Conservation (phyloP, 2,797 vertebrate species). For the Neopelma chrysocephalum region DNA sequence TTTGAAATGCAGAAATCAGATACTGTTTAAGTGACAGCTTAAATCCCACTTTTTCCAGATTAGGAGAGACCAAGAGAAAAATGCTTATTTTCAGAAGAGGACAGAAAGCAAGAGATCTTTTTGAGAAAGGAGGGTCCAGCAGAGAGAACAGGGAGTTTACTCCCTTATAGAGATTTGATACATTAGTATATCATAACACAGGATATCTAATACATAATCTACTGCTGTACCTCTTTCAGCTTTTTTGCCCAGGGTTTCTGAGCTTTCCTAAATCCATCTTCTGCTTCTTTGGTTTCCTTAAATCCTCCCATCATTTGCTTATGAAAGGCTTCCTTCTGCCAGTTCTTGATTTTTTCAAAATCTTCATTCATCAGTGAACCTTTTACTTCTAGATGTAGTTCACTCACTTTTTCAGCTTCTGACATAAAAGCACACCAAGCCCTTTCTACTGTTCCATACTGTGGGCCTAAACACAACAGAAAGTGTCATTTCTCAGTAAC, state of each 20-base stretch:
- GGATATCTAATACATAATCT: slow-evolving; percentile 26
- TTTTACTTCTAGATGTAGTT: slow-evolving; percentile 96
- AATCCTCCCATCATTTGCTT: slow-evolving; percentile 99
- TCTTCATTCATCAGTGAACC: slow-evolving; percentile 91
- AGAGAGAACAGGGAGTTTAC: slow-evolving; percentile 56
- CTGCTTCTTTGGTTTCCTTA: slow-evolving; percentile 96
- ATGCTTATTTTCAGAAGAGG: slow-evolving; percentile 46
- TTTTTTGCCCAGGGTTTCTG: slow-evolving; percentile 99
- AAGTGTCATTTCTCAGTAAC: slow-evolving; percentile 61
- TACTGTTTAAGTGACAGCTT: background rate
- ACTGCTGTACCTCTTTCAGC: slow-evolving; percentile 89
- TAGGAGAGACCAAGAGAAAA: slow-evolving; percentile 22
- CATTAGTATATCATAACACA: slow-evolving; percentile 38
- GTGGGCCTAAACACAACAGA: slow-evolving; percentile 84
- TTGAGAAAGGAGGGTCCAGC: slow-evolving; percentile 62
- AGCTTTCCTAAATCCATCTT: slow-evolving; percentile 96
- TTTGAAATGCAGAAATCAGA: background rate
- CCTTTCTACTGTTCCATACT: slow-evolving; percentile 93
- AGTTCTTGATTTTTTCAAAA: slow-evolving; percentile 97
- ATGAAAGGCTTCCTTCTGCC: slow-evolving; percentile 96
- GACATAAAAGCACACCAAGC: slow-evolving; percentile 92
- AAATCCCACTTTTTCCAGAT: background rate
- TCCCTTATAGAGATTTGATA: slow-evolving; percentile 25
- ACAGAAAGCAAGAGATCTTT: slow-evolving; percentile 56
- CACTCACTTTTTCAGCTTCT: slow-evolving; percentile 95